A percentile compares a stretch with the other conserved stretches of the same genome.
Evolutionary conservation across 2,888 invertebrate genomes (phyloP).

Genomic region (Trachelus tabidus): DNA sequence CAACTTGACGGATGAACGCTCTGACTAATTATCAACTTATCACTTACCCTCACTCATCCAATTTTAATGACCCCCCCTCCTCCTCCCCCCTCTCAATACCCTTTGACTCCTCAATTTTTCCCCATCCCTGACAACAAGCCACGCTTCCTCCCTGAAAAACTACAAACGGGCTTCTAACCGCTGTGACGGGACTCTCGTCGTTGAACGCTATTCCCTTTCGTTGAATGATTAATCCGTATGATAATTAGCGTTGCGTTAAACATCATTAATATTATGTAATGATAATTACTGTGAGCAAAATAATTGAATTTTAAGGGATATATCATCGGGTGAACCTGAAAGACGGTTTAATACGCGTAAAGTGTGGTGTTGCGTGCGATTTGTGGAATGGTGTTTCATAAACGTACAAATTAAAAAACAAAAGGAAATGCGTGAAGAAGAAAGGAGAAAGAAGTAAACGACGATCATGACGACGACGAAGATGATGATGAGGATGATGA

Average conservation of each 20-base stretch:
- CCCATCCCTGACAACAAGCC: not conserved
- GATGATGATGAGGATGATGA: slow-evolving; percentile 16
- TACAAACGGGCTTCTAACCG: slow-evolving; percentile 42
- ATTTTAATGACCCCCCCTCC: not conserved
- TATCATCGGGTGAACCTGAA: slow-evolving; percentile 32
- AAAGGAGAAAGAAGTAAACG: slow-evolving; percentile 23
- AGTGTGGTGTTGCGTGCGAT: slow-evolving; percentile 55
- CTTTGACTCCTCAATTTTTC: not conserved
- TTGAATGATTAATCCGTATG: slow-evolving; percentile 54
- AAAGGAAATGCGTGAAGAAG: slow-evolving; percentile 28
- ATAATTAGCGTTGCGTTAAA: slow-evolving; percentile 56
- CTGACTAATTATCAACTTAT: slow-evolving; percentile 51
- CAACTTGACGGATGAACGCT: slow-evolving; percentile 43
- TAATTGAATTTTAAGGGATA: slow-evolving; percentile 43
- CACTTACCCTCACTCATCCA: slow-evolving; percentile 49
- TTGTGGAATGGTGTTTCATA: slow-evolving; percentile 58
- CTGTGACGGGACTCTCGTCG: slow-evolving; percentile 41
- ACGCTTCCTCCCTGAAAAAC: not conserved
- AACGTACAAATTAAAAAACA: slow-evolving; percentile 54
- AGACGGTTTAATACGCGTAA: slow-evolving; percentile 39
- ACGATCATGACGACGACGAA: slow-evolving; percentile 11
- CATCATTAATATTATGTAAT: slow-evolving; percentile 55
- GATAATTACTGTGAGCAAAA: slow-evolving; percentile 43
- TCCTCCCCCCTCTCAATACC: not conserved
- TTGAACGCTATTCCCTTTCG: slow-evolving; percentile 42